Percentiles rank a stretch among this genome's conserved stretches.
phyloP scores from a whole-genome alignment of 2,888 invertebrate species.

The Lepidonotus clava region DNA sequence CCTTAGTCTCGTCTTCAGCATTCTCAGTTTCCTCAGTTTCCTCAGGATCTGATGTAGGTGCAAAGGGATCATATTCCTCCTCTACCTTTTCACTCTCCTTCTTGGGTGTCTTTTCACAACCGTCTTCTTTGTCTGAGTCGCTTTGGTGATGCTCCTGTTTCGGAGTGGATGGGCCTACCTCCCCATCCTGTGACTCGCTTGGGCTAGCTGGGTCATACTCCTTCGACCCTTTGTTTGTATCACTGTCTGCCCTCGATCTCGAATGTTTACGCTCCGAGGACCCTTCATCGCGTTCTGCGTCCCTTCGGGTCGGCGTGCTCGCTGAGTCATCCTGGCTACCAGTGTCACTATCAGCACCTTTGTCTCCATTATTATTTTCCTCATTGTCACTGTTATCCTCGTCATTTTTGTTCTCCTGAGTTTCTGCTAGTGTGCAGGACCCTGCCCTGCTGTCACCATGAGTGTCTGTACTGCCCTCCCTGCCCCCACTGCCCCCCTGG shows the following conservation, averaged over 20 bases:
- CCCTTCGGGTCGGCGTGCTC: background rate
- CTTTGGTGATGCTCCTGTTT: background rate
- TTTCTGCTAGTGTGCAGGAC: background rate
- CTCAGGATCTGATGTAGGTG: too few relatives aligned
- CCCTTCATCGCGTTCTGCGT: background rate
- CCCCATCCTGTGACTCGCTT: slow-evolving; percentile 35
- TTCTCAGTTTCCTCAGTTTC: background rate
- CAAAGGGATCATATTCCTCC: background rate
- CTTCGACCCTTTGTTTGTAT: slow-evolving; percentile 18
- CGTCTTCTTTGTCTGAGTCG: slow-evolving; percentile 8
- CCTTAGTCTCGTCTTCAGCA: background rate
- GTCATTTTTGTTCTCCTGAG: background rate
- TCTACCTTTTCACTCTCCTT: slow-evolving; percentile 7
- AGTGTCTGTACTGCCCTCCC: background rate
- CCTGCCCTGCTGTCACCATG: background rate
- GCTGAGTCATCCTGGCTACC: background rate
- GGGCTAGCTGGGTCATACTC: slow-evolving; percentile 43
- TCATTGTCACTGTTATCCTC: background rate
- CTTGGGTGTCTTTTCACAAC: too few relatives aligned
- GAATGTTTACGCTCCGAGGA: too few relatives aligned
- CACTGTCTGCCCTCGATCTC: background rate
- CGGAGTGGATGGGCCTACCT: background rate
- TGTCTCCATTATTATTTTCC: slow-evolving; percentile 40
- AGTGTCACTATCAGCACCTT: slow-evolving; percentile 35
- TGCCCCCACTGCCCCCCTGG: background rate